phyloP scores from a whole-genome alignment of 2,888 invertebrate species.

The Tortrix viridana region DNA sequence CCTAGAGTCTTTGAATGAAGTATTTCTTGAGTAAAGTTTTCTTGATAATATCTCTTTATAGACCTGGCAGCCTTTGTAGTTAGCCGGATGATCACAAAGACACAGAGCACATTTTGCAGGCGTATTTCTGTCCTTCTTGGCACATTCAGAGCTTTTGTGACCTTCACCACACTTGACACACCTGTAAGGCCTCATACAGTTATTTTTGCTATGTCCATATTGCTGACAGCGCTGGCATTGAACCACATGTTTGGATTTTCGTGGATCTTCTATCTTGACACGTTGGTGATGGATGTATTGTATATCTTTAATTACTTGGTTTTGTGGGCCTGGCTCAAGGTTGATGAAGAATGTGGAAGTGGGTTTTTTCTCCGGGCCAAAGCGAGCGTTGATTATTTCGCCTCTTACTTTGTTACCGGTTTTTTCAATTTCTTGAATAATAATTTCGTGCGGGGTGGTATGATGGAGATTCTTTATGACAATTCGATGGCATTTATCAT shows the following conservation, averaged over 20 bases:
- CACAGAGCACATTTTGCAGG: constrained; percentile 29
- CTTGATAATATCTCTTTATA: too few species aligned
- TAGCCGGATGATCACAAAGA: too few species aligned
- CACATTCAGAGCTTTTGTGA: constrained; percentile 41
- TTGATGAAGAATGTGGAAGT: constrained; percentile 15
- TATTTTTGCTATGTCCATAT: constrained; percentile 44
- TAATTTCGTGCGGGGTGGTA: neutral
- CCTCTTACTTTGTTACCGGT: neutral
- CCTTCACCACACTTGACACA: constrained; percentile 43
- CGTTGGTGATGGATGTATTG: constrained; percentile 36
- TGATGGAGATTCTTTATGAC: neutral
- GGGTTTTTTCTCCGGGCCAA: neutral
- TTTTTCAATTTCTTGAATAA: neutral
- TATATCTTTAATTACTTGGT: constrained; percentile 7
- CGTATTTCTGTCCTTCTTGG: constrained; percentile 38
- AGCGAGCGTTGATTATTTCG: constrained; percentile 11
- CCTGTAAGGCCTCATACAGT: constrained; percentile 43
- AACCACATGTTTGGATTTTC: constrained; percentile 33
- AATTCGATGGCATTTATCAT: neutral
- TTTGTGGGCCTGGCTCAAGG: neutral
- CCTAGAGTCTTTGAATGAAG: too few species aligned
- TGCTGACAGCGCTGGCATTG: constrained; percentile 44
- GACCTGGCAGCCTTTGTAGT: too few species aligned
- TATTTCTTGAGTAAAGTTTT: too few species aligned
- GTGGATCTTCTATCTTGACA: constrained; percentile 41